phyloP scores from a whole-genome alignment of 1,140 invertebrate species.

The Theocolax elegans region DNA sequence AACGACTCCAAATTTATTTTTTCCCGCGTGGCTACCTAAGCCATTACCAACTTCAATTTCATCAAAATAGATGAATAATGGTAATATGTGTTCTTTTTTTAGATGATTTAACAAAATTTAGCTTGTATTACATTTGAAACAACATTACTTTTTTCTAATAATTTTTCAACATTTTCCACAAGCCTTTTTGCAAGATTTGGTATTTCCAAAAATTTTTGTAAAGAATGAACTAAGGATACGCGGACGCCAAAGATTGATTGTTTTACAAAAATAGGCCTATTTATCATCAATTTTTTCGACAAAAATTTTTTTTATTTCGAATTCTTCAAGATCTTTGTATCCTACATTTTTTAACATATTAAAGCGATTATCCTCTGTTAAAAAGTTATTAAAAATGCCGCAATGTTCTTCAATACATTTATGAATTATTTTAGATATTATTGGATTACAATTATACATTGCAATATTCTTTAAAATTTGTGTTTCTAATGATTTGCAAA shows the following conservation, averaged over 20 bases:
- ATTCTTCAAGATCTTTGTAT: conserved; percentile 14
- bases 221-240: not conserved
- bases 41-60: too few species aligned
- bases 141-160: not conserved
- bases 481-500: too few species aligned
- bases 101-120: not conserved
- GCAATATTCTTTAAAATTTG: not conserved
- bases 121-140: conserved; percentile 4
- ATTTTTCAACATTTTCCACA: too few species aligned
- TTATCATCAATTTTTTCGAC: not conserved
- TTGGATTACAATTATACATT: not conserved
- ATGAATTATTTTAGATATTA: not conserved
- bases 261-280: not conserved
- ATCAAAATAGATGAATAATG: conserved; percentile 14
- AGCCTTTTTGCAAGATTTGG: not conserved
- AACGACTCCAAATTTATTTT: conserved; percentile 15
- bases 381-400: not conserved
- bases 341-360: conserved; percentile 38
- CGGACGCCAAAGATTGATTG: not conserved
- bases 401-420: not conserved
- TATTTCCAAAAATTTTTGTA: conserved; percentile 2
- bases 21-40: conserved; percentile 6
- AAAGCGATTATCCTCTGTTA: not conserved
- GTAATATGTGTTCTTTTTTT: not conserved
- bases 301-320: conserved; percentile 9